phyloP scores from a whole-genome alignment of 2,797 vertebrate species.

The Myiotriccus ornatus region DNA sequence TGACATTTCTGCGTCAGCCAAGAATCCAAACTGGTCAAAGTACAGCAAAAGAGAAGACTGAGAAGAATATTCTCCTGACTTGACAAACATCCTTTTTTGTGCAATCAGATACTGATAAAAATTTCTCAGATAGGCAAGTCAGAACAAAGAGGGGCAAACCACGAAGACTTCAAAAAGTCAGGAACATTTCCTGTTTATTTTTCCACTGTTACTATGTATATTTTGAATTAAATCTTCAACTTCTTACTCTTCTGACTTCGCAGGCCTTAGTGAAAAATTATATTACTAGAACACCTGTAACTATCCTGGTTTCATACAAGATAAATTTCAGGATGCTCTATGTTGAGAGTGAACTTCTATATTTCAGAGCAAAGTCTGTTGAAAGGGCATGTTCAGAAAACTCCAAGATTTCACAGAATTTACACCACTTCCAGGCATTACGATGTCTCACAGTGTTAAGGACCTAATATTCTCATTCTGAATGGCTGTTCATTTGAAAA shows the following conservation, averaged over 20 bases:
- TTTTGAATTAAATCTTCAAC: not conserved
- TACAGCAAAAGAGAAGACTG: not conserved
- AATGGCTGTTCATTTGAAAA: not conserved
- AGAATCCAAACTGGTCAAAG: not conserved
- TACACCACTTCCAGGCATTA: not conserved
- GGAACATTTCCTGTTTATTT: not conserved
- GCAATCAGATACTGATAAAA: not conserved
- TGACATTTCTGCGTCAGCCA: not conserved
- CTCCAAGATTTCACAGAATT: not conserved
- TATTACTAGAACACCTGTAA: not conserved
- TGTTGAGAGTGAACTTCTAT: not conserved
- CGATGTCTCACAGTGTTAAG: not conserved
- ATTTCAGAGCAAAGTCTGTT: not conserved
- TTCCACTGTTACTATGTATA: not conserved
- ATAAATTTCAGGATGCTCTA: not conserved
- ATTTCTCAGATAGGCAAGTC: not conserved
- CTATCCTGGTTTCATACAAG: not conserved
- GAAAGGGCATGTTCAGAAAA: not conserved
- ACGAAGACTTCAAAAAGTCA: not conserved
- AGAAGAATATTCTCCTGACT: not conserved
- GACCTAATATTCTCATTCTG: not conserved
- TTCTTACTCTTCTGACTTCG: not conserved
- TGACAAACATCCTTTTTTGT: not conserved
- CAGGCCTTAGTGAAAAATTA: not conserved
- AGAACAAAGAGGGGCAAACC: not conserved